Conservation (phyloP, 2,113 vertebrate species). For the Erinaceus europaeus region DNA sequence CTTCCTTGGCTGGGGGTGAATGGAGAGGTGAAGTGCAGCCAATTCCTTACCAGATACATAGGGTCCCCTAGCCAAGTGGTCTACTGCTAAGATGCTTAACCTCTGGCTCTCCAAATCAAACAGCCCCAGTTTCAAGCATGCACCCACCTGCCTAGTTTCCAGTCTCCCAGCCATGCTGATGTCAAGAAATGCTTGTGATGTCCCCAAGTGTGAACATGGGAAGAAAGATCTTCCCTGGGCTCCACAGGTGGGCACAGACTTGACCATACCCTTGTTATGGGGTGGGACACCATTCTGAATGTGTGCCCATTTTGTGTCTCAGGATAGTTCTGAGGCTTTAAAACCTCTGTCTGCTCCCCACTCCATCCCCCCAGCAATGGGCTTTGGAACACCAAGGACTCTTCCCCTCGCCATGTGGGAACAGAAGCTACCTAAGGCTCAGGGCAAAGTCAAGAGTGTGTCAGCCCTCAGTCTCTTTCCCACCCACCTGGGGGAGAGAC, state of each 20-base stretch:
- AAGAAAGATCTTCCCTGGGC: not conserved
- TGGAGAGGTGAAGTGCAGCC: not conserved
- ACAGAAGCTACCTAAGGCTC: not conserved
- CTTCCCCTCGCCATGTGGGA: not conserved
- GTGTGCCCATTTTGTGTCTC: not conserved
- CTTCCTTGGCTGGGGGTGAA: not conserved
- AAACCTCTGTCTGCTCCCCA: too few relatives aligned
- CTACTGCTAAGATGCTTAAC: not conserved
- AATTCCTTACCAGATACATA: not conserved
- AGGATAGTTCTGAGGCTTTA: not conserved
- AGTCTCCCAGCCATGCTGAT: not conserved
- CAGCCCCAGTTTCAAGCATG: not conserved
- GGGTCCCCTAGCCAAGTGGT: not conserved
- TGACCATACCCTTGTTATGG: not conserved
- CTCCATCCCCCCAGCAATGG: too few relatives aligned
- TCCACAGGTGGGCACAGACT: not conserved
- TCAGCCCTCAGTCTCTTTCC: not conserved
- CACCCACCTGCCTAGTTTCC: not conserved
- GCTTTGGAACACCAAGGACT: not conserved
- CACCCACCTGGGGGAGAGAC: not conserved
- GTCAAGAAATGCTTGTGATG: not conserved
- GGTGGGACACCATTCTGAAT: not conserved
- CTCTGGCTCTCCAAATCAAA: not conserved
- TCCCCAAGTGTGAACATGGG: not conserved
- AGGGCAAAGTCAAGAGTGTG: rapidly evolving